Base-by-base conservation (phyloP, 2,888 invertebrate genomes). In the Ormyrus pomaceus region DNA sequence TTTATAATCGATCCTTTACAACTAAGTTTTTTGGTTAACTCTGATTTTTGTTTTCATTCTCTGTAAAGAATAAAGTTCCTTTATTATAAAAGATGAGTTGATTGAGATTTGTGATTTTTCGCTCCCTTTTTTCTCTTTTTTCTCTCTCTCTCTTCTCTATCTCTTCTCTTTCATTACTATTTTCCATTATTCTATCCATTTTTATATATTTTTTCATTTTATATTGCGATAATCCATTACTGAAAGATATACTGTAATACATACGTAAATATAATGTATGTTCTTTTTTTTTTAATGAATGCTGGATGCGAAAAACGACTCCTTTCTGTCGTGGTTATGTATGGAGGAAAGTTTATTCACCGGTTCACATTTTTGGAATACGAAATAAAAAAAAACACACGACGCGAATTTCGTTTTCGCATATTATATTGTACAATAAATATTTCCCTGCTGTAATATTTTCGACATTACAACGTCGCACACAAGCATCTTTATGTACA, bases 271-370 rank as follows among this genome's bases (percentile, higher is more conserved):
- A 82, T 83, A 82, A 83, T 86, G 61, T 71, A 19, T 71, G 34
- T 78, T 53, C 62, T 55, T 83, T 83, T 81, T 87, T 85, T 86
- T 86, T 83, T 84, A 65, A 69, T 89, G 87, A 86, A 87, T 90
- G 89, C 89, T 89, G 89, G 86, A 89, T 90, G 89, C 89, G 84
- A 83, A 85, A 80, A 81, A 74, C 66, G 62, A 81, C 51, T 77
- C 75, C 55, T 82, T 70, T 84, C 82, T 87, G 86, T 86, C 87
- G 87, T 87, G 87, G 85, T 87, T 85, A 86, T 85, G 83, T 84
- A 82, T 77, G 10, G 85, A 86, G 87, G 85, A 86, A 87, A 87
- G 87, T 87, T 85, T 87, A 86, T 87, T 85, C 56, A 80, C 78
- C 80, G 69, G 64, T 69, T 77, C 48, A 62, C 55, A 59, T 50